Evolutionary conservation across 2,113 vertebrate species (phyloP), one percentile per base, ranked within the genome.

Genomic region (Dissostichus mawsoni): DNA sequence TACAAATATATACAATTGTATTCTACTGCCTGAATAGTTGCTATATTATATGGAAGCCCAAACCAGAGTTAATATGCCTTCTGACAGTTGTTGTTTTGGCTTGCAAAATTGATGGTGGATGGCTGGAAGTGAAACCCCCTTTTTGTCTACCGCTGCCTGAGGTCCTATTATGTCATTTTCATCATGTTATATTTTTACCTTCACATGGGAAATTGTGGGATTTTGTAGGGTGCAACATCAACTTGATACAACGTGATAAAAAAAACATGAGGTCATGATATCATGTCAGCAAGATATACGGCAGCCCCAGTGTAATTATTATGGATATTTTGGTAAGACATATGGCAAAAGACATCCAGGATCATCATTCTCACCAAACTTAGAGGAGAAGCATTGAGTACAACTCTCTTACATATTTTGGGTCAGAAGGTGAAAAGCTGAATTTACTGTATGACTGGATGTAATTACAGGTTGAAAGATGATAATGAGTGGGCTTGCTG

Each of bases 1-100:
- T 90, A 92, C 87, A 91, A 68, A 87, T 80, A 92, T 90, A 78
- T 88, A 89, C 87, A 92, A 62, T 62, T 11, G 59, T 69, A 69
- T 72, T 87, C 57, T 20, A 50, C 45, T 71, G 64, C 45, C 25
- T 69, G 59, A 20, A 56, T 74, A 63, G n/a, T 75, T 71, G 36
- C 23, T 76, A 11, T 52, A 29, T 3, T 45, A 41, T 66, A 17
- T 56, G 45, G 41, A 58, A 29, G n/a, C 13, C 8, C 11, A 55
- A 47, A 83, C 20, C 33, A 50, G 57, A 70, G 23, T 13, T 14
- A 2, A 53, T 10, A 45, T 6, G 18, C 58, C 11, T 65, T 11
- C 7, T 33, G 33, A 36, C 36, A 36, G 36, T 36, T 36, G 36
- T 5, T 36, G 36, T 36, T 36, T 36, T 36, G 7, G 36, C 4